Evolutionary conservation across 2,113 vertebrate genomes (phyloP), one percentile per base, ranked within the genome.

Genomic region (Capreolus pygargus): DNA sequence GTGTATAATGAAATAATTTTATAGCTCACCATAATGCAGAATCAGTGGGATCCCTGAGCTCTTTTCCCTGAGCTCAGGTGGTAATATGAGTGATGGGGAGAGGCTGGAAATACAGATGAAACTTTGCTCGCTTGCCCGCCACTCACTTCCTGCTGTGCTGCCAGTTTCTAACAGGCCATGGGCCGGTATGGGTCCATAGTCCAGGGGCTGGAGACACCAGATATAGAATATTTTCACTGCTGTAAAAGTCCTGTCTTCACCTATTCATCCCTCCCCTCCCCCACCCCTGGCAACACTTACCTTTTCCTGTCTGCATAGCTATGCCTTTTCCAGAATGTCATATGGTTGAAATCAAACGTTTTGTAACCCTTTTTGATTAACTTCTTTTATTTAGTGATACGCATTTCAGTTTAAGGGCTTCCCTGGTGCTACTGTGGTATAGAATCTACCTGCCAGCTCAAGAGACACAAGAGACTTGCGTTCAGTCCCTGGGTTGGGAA

Each of bases 151-250:
- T 39, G 67, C n/a, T 70, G 19, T 5, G 17, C 1, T 36, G n/a
- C 11, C 19, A 39, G 67, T 70, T 70, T 70, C 10, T 39, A 39
- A 70, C 67, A 70, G 67, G n/a, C 67, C 67, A 39, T 23, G 19
- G 2, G 19, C 67, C 1, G 0, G 67, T 39, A 70, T 70, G 67
- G 19, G 67, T 6, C 19, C n/a, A 23, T 12, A 39, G n/a, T 5
- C 21, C 67, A 39, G n/a, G n/a, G n/a, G 67, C n/a, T 39, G n/a
- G n/a, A 70, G n/a, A 70, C 10, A 23, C 10, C 0, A 1, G n/a
- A 39, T 39, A 70, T 39, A 23, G 67, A 70, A 23, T 45, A 60
- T 23, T 76, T 89, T 57, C n/a, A 74, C 64, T 21, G 52, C 67
- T 36, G 52, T 89, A 4, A 76, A 89, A 3, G 21, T 76, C 7